Evolutionary conservation across 2,113 vertebrate genomes (phyloP).

Genomic region (Pedionomus torquatus): DNA sequence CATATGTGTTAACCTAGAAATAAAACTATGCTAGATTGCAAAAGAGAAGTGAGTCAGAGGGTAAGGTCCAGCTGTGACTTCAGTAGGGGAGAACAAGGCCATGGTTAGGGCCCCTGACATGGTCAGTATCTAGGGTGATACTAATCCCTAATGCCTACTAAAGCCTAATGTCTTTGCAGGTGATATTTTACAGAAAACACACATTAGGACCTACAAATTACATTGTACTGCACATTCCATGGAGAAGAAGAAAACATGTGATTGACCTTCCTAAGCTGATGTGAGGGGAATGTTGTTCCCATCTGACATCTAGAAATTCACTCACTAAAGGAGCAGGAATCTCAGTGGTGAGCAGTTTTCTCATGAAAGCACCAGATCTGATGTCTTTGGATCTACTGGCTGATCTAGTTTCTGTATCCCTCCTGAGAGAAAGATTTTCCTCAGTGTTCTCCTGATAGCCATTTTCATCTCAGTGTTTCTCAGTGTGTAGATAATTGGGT

Average conservation of each 20-base stretch:
- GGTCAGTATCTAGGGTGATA: neutral
- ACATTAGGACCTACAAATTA: neutral
- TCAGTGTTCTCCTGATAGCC: neutral
- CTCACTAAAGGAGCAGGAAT: neutral
- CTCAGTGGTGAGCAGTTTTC: neutral
- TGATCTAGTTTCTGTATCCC: neutral
- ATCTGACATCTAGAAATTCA: neutral
- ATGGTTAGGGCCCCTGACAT: neutral
- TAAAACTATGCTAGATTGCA: neutral
- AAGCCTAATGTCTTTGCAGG: neutral
- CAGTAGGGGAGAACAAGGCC: neutral
- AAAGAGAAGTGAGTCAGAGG: neutral
- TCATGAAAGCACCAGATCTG: neutral
- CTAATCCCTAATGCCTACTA: no score
- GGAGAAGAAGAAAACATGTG: neutral
- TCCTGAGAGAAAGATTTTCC: neutral
- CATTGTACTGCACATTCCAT: neutral
- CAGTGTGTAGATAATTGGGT: constrained; percentile 44
- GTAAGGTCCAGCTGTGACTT: neutral
- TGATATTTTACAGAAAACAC: neutral
- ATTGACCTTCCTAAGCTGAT: neutral
- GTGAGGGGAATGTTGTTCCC: neutral
- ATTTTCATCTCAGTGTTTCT: constrained; percentile 58
- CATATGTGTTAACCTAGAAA: neutral
- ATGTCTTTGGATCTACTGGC: neutral